A percentile compares a stretch with the other conserved stretches of the same genome.
These are phyloP conservation scores for Bombus vancouverensis DNA, from an alignment of 1,140 invertebrate genomes.

Conservation along the genomic window DNA sequence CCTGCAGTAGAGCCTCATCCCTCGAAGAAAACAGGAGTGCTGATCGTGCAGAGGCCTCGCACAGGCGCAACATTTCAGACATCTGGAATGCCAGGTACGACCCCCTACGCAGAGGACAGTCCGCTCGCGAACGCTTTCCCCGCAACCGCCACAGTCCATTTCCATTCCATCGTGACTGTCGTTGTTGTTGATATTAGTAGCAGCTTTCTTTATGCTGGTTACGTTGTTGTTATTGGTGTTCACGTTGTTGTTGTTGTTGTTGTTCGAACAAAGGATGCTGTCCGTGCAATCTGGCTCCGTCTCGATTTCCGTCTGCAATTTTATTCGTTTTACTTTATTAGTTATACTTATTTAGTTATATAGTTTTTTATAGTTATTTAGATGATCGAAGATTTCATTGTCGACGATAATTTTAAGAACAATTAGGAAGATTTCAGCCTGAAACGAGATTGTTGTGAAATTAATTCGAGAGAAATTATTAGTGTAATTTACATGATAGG, in stretches of 20 bases:
- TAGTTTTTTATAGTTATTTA: not conserved
- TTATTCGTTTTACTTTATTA: not conserved
- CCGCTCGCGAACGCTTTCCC: constrained; percentile 78
- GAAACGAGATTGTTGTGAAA: not conserved
- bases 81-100: constrained; percentile 80
- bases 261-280: constrained; percentile 59
- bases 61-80: constrained; percentile 80
- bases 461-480: too few species aligned
- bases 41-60: constrained; percentile 79
- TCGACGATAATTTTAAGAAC: not conserved
- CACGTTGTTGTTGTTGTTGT: constrained; percentile 50
- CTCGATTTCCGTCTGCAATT: constrained; percentile 71
- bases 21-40: constrained; percentile 80
- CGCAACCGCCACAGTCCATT: constrained; percentile 81
- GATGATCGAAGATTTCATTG: not conserved
- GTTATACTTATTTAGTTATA: too few species aligned
- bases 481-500: too few species aligned
- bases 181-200: constrained; percentile 18
- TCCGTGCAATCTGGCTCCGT: constrained; percentile 62
- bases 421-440: not conserved
- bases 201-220: constrained; percentile 29
- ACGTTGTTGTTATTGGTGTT: constrained; percentile 38
- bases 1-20: constrained; percentile 79
- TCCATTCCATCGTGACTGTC: constrained; percentile 69
- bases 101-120: constrained; percentile 80